These are phyloP conservation scores for Spinus olivaceus DNA, from an alignment of 2,797 vertebrate species.

Conservation along the genomic window DNA sequence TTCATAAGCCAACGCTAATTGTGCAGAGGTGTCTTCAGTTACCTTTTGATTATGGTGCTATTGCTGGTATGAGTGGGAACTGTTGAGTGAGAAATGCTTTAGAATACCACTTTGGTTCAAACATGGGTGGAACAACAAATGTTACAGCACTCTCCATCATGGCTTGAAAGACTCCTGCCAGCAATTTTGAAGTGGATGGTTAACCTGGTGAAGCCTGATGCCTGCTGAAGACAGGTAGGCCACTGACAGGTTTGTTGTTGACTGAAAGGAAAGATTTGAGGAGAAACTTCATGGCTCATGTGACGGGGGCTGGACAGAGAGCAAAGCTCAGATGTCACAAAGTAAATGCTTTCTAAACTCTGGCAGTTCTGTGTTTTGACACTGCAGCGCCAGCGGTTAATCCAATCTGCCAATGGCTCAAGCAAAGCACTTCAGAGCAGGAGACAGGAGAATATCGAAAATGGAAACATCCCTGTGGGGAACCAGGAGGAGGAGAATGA, in stretches of 20 bases:
- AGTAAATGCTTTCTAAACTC: background rate
- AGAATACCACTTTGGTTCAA: background rate
- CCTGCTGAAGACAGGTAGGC: background rate
- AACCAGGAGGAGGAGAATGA: constrained; percentile 75
- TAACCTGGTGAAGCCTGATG: background rate
- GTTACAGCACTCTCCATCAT: background rate
- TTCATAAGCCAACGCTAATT: background rate
- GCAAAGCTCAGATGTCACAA: background rate
- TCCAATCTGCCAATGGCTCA: constrained; percentile 86
- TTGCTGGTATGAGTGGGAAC: background rate
- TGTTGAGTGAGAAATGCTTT: background rate
- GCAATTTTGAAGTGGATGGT: background rate
- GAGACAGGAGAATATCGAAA: constrained; percentile 87
- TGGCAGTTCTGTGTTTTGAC: constrained; percentile 23
- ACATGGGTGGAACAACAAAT: background rate
- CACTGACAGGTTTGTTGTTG: background rate
- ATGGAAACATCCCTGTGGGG: constrained; percentile 88
- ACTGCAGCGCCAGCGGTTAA: constrained; percentile 88
- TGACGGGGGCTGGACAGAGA: background rate
- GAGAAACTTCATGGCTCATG: background rate
- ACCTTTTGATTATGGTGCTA: background rate
- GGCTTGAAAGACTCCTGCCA: background rate
- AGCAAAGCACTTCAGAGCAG: constrained; percentile 85
- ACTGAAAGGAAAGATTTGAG: background rate
- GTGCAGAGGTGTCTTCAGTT: background rate